phyloP scores from a whole-genome alignment of 1,140 invertebrate species.

The Leptonema lineaticorne region DNA sequence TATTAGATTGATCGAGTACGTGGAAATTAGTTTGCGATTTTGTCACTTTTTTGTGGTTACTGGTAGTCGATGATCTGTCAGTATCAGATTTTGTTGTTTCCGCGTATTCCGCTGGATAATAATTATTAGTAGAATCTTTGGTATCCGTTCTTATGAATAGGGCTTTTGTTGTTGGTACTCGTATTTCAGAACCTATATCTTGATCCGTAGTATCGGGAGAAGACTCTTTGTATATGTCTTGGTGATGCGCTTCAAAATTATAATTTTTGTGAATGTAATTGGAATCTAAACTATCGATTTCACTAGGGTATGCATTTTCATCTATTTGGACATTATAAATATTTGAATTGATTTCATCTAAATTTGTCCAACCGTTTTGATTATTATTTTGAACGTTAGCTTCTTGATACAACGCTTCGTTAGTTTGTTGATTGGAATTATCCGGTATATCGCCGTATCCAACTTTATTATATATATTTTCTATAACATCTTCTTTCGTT shows the following conservation, averaged over 20 bases:
- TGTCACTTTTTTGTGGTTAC: conserved; percentile 44
- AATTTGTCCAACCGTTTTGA: conserved; percentile 23
- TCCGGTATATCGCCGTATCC: conserved; percentile 55
- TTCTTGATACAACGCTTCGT: conserved; percentile 33
- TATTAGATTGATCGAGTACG: conserved; percentile 35
- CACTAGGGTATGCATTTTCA: conserved; percentile 49
- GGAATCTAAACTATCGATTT: conserved; percentile 66
- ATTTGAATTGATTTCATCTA: background rate
- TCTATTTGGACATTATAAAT: conserved; percentile 14
- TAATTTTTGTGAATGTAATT: conserved; percentile 63
- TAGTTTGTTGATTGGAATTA: conserved; percentile 47
- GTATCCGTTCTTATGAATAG: conserved; percentile 49
- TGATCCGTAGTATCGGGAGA: conserved; percentile 47
- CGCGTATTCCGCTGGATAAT: conserved; percentile 49
- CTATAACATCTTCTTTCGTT: conserved; percentile 56
- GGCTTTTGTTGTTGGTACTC: conserved; percentile 45
- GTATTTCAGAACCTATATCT: conserved; percentile 18
- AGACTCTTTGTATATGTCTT: conserved; percentile 50
- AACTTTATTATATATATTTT: conserved; percentile 56
- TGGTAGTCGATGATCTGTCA: conserved; percentile 51
- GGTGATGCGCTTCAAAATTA: conserved; percentile 53
- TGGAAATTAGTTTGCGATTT: conserved; percentile 42
- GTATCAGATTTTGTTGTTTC: conserved; percentile 52
- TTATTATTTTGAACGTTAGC: background rate
- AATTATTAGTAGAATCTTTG: conserved; percentile 20